Evolutionary conservation across 2,888 invertebrate genomes (phyloP), one percentile per base, ranked within the genome.

Genomic region (Rhaphigaster nebulosa): DNA sequence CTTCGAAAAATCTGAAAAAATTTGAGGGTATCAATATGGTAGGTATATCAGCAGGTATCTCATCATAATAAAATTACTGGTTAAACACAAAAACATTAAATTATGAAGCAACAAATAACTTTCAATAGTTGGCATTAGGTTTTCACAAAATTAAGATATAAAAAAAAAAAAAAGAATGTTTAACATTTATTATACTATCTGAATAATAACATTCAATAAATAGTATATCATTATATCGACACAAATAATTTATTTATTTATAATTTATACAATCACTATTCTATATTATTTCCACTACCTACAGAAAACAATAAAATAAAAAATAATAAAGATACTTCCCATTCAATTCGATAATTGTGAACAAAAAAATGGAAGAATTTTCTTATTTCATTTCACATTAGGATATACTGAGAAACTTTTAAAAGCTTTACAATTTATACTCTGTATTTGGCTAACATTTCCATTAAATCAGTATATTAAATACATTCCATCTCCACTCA

Each of bases 131-230:
- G 23, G 41, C 45, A 80, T 26, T 92, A 89, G 91, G 91, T 84
- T 91, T 91, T 88, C 60, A 92, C 18, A 90, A 89, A 23, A 91
- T 91, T n/a, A 91, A 92, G 87, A 91, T 76, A 91, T 12, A 87
- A 80, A 87, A 80, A 29, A 18, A 65, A 65, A 65, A 80, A 34
- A 50, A 88, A 89, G 54, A 91, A 65, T 23, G 29, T 88, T 91
- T 45, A 56, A 91, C 89, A 88, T 76, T 91, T 76, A 76, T 56
- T 88, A 89, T 89, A 89, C 89, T 89, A 89, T 89, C 50, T 89
- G 89, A 89, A 76, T 76, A 89, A 89, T 34, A 89, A 89, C 89
- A 70, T 89, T 89, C 56, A 65, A 70, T 84, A 84, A 84, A 84
- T 84, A 45, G 84, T 84, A 84, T 23, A 84, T 45, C 18, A 84